Evolutionary conservation across 2,113 vertebrate genomes (phyloP).

Genomic region (Percina caprodes): DNA sequence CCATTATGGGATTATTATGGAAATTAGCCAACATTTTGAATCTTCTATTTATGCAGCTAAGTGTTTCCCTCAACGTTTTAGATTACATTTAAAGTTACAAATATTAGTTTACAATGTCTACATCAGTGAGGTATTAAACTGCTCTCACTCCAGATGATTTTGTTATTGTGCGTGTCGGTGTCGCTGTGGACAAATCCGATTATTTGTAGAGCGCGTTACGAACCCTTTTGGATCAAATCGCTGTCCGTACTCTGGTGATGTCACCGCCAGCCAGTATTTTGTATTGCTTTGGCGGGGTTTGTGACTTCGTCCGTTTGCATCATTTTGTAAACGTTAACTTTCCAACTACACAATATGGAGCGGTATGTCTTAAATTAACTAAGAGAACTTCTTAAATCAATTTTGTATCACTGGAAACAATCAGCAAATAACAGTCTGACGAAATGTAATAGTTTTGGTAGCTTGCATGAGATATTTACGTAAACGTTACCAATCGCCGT

Average conservation of each 20-base stretch:
- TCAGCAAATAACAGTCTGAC: not conserved
- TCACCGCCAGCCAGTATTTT: not conserved
- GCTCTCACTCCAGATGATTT: not conserved
- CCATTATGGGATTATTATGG: not conserved
- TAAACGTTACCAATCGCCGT: too few species aligned
- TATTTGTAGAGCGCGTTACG: not conserved
- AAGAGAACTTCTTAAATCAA: accelerated
- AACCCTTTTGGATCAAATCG: slow-evolving; percentile 15
- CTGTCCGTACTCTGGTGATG: slow-evolving; percentile 46
- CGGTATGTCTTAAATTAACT: slow-evolving; percentile 62
- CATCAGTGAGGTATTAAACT: not conserved
- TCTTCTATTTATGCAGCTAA: not conserved
- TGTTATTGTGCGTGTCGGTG: too few species aligned
- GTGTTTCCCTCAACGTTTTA: not conserved
- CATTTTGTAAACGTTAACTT: not conserved
- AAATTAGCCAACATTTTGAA: not conserved
- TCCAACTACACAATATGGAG: slow-evolving; percentile 55
- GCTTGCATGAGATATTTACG: not conserved
- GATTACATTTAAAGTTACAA: not conserved
- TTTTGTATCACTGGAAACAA: too few species aligned
- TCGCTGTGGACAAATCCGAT: not conserved
- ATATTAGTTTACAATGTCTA: too few species aligned
- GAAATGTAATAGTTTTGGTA: not conserved
- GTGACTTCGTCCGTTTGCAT: not conserved
- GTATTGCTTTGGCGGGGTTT: slow-evolving; percentile 64